Conservation (phyloP, 53 echinoderm and acorn worm genomes). For the Echinarachnius parma region DNA sequence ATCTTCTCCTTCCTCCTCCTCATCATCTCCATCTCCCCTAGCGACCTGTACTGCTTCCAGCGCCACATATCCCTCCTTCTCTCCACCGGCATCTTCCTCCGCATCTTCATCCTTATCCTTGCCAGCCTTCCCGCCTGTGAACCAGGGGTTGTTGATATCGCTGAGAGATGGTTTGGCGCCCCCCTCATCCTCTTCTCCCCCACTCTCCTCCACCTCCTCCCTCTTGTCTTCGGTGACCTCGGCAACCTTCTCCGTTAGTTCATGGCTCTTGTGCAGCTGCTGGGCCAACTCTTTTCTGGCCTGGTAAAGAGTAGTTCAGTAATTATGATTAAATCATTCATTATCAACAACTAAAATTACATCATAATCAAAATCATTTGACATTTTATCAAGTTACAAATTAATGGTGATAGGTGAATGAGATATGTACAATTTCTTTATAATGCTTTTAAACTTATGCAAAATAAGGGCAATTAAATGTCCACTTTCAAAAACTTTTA, state of each 20-base stretch:
- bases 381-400: no score
- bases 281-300: conserved; percentile 69
- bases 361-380: no score
- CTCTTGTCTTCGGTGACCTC: conserved; percentile 47
- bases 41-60: conserved; percentile 25
- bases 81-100: conserved; percentile 15
- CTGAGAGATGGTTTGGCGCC: conserved; percentile 45
- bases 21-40: conserved; percentile 1
- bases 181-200: conserved; percentile 1
- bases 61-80: conserved; percentile 19
- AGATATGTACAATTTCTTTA: no score
- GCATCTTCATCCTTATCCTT: conserved; percentile 8
- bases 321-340: no score
- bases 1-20: conserved; percentile 21
- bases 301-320: no score
- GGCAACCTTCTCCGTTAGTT: conserved; percentile 74
- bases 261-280: conserved; percentile 70
- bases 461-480: no score
- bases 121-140: conserved; percentile 45
- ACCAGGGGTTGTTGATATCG: conserved; percentile 97
- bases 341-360: no score
- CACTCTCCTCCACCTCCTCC: conserved; percentile 1
- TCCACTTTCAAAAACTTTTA: no score
- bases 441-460: no score
- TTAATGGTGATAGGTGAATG: no score